Base-by-base conservation (phyloP, 2,797 vertebrate species). In the Psittacula derbiana region DNA sequence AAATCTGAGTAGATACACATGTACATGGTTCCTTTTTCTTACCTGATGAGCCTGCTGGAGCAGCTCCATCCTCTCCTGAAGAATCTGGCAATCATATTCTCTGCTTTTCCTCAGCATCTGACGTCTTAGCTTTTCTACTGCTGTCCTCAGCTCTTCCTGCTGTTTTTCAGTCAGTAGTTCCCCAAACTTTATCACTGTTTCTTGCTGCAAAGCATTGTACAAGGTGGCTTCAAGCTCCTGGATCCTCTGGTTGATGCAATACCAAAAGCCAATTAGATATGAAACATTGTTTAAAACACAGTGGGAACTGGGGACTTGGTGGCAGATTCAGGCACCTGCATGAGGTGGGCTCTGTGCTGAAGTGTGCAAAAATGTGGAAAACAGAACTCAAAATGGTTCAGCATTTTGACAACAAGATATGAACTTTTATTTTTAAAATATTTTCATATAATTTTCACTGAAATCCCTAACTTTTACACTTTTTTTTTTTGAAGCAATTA, bases 11-110 rank as follows among this genome's bases (percentile, higher is more conserved):
- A 80, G 58, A 55, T 25, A 30, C 2, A 8, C 5, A 5, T 4
- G 36, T 55, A 40, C 4, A 0, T 44, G 0, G 12, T 14, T 90
- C 23, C 36, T 49, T 44, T 72, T 49, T 65, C 93, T 33, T 92
- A 99, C 99, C 99, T 99, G 99, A 93, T 99, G 99, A 36, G 99
- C 99, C 97, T 99, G 99, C 97, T 99, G 99, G 62, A 99, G 98
- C 92, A 99, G 98, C 94, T 99, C 99, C 99, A 99, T 99, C 78
- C 99, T 98, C 97, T 99, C 99, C 97, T 99, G 99, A 75, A 99
- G 98, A 93, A 99, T 99, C 97, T 99, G 99, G 94, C 99, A 99
- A 98, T 99, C 99, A 7, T 99, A 99, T 85, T 99, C 99, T 87
- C 99, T 98, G 97, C 99, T 99, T 97, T 99, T 99, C 89, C 99